Base-by-base conservation (phyloP, 2,113 vertebrate species). In the Ursus arctos region DNA sequence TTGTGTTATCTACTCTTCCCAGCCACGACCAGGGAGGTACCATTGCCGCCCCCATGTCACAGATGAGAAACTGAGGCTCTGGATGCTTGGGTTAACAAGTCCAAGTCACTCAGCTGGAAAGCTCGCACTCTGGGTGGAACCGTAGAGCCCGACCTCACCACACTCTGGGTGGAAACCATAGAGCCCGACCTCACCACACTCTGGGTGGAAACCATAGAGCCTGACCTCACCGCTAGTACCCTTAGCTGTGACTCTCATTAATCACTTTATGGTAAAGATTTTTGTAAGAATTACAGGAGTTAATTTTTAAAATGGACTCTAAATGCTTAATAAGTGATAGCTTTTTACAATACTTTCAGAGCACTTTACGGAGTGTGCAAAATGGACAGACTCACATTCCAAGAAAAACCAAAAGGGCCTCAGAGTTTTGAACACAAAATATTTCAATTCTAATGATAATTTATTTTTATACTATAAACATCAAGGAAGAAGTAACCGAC, bases 31-130 rank as follows among this genome's bases (percentile, higher is more conserved):
- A 88, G 49, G 63, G 40, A n/a, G 87, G 11, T 24, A 40, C 57
- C 47, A 36, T 26, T 13, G 19, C 11, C 3, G 3, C 5, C 63
- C 5, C 24, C 55, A 31, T 16, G 57, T 79, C 43, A 61, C 2
- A 49, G 94, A 65, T 40, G 79, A 43, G 79, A 95, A 77, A 72
- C 76, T 7, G 47, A 96, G 47, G 51, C 85, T 85, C 77, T n/a
- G 53, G 72, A 86, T 21, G 11, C 65, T 71, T 96, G 92, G 21
- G 49, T 93, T 93, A 79, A 63, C 1, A 4, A 4, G 12, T 33
- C 67, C 74, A 40, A 21, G 72, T 90, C 53, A 96, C 43, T 33
- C 2, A 8, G 18, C 76, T 67, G 24, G 77, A 49, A 76, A 94
- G 5, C 76, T 85, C 28, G 5, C 3, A 28, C 18, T 18, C 71